Percentiles rank a stretch among this genome's conserved stretches.
Evolutionary conservation across 2,113 vertebrate species (phyloP).

Genomic region (Pycnonotus jocosus): DNA sequence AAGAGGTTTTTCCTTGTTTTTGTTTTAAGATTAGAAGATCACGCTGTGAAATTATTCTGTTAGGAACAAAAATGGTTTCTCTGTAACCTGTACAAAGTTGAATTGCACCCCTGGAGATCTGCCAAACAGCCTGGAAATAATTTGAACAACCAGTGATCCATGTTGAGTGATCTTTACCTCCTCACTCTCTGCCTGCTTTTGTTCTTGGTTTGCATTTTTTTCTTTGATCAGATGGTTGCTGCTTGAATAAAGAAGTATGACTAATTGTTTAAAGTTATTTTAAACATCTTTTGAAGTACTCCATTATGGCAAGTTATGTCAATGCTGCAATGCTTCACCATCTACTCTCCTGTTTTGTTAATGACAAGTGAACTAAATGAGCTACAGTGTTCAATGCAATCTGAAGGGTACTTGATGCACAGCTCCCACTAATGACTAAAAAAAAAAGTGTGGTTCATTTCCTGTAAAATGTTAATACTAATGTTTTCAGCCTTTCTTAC

Average conservation of each 20-base stretch:
- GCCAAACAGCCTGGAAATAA: constrained; percentile 21
- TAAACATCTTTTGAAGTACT: not conserved
- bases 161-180: constrained; percentile 1
- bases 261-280: constrained; percentile 34
- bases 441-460: not conserved
- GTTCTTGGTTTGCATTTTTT: not conserved
- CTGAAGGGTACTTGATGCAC: not conserved
- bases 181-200: not conserved
- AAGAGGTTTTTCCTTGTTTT: not conserved
- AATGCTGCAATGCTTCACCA: not conserved
- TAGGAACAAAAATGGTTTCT: not conserved
- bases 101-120: not conserved
- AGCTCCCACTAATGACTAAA: not conserved
- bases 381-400: not conserved
- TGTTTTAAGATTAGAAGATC: not conserved
- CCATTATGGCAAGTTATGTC: not conserved
- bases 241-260: not conserved
- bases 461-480: not conserved
- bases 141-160: constrained; percentile 21
- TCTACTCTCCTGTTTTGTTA: not conserved
- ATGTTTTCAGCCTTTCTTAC: not conserved
- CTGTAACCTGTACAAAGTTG: not conserved
- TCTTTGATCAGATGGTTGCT: not conserved
- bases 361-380: not conserved
- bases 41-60: not conserved